Evolutionary conservation across 2,797 vertebrate genomes (phyloP).

Genomic region (Mormyrus hasselquistii): DNA sequence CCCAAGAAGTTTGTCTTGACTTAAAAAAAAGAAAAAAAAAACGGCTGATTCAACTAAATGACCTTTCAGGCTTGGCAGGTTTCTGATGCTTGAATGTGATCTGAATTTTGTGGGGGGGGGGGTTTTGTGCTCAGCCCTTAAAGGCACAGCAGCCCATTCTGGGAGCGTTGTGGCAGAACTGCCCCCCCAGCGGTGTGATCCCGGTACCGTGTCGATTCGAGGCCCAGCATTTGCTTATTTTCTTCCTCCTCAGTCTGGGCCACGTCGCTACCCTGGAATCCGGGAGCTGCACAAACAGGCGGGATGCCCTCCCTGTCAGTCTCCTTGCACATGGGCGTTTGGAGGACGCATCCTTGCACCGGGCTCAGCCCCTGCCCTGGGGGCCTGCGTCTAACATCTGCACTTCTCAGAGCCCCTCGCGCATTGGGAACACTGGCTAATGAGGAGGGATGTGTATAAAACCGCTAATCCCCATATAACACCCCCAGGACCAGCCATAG

Average conservation of each 20-base stretch:
- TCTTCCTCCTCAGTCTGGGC: not conserved
- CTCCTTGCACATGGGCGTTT: not conserved
- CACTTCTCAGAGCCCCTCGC: not conserved
- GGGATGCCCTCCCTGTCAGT: not conserved
- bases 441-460: not conserved
- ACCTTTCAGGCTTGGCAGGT: not conserved
- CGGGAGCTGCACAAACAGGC: not conserved
- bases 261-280: not conserved
- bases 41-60: not conserved
- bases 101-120: not conserved
- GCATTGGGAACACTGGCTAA: not conserved
- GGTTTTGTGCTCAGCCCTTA: not conserved
- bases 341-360: not conserved
- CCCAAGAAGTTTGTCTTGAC: not conserved
- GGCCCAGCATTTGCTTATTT: not conserved
- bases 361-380: not conserved
- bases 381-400: not conserved
- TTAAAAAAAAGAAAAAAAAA: not conserved
- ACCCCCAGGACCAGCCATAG: not conserved
- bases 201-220: not conserved
- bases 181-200: not conserved
- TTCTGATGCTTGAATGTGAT: not conserved
- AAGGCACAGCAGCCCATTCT: not conserved
- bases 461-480: not conserved
- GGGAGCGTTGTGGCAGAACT: not conserved